Evolutionary conservation across 2,888 invertebrate genomes (phyloP).

Genomic region (Caradrina kadenii): DNA sequence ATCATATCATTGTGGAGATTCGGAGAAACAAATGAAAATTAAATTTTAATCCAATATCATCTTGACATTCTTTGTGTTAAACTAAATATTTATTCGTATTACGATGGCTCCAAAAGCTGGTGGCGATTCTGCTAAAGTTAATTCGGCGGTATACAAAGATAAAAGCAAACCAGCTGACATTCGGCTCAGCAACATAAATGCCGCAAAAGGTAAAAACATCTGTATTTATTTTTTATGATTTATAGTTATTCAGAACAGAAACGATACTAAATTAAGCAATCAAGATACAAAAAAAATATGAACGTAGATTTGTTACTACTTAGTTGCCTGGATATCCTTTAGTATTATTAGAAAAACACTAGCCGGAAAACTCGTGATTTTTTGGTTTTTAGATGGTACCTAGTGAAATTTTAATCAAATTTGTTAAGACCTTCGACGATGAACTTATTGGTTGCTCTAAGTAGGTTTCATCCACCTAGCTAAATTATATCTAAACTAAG

Average conservation of each 20-base stretch:
- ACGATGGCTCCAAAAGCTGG: conserved; percentile 88
- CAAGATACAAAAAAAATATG: neutral
- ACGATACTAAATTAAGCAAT: neutral
- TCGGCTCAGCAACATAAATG: conserved; percentile 98
- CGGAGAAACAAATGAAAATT: conserved; percentile 12
- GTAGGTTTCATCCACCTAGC: too few relatives aligned
- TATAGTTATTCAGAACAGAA: conserved; percentile 11
- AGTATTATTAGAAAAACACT: conserved; percentile 1
- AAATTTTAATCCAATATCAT: conserved; percentile 65
- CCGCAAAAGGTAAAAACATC: conserved; percentile 96
- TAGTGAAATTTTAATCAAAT: too few relatives aligned
- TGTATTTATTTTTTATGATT: conserved; percentile 60
- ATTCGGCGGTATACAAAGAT: conserved; percentile 94
- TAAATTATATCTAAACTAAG: too few relatives aligned
- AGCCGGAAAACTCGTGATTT: conserved; percentile 25
- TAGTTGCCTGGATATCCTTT: neutral
- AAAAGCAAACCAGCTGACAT: conserved; percentile 98
- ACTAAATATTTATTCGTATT: conserved; percentile 21
- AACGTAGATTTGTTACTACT: neutral
- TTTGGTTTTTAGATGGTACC: conserved; percentile 21
- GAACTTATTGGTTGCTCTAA: too few relatives aligned
- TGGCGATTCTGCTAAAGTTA: conserved; percentile 86
- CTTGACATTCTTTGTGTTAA: conserved; percentile 47
- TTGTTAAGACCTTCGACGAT: too few relatives aligned
- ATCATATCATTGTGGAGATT: neutral